Conservation (phyloP, 2,797 vertebrate species). For the Melanotaenia parkinsoni region DNA sequence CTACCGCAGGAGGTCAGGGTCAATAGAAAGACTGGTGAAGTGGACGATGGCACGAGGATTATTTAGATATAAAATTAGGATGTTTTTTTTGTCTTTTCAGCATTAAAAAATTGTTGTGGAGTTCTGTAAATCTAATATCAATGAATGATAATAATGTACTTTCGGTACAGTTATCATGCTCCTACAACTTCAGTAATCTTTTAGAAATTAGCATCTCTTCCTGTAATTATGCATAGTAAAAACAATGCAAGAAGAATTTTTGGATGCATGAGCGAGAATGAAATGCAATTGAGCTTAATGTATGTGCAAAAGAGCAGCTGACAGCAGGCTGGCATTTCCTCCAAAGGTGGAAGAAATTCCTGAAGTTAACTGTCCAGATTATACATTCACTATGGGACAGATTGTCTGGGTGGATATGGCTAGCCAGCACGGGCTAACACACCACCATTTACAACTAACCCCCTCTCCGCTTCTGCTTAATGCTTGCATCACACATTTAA, state of each 20-base stretch:
- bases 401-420: slow-evolving; percentile 61
- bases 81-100: slow-evolving; percentile 29
- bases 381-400: slow-evolving; percentile 69
- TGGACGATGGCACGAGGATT: slow-evolving; percentile 30
- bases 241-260: not conserved
- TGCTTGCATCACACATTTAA: slow-evolving; percentile 31
- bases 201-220: not conserved
- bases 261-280: slow-evolving; percentile 26
- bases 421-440: slow-evolving; percentile 42
- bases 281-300: slow-evolving; percentile 12
- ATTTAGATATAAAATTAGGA: slow-evolving; percentile 30
- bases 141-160: not conserved
- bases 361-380: slow-evolving; percentile 70
- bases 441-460: slow-evolving; percentile 38
- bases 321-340: slow-evolving; percentile 38
- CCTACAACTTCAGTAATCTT: not conserved
- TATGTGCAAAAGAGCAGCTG: slow-evolving; percentile 16
- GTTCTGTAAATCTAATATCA: slow-evolving; percentile 3
- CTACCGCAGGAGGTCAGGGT: slow-evolving; percentile 55
- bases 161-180: not conserved
- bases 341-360: slow-evolving; percentile 68
- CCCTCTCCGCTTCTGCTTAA: slow-evolving; percentile 45
- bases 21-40: slow-evolving; percentile 18
- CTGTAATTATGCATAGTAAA: not conserved
- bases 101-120: slow-evolving; percentile 11